phyloP scores from a whole-genome alignment of 2,797 vertebrate genomes.

The Pipistrellus pygmaeus region DNA sequence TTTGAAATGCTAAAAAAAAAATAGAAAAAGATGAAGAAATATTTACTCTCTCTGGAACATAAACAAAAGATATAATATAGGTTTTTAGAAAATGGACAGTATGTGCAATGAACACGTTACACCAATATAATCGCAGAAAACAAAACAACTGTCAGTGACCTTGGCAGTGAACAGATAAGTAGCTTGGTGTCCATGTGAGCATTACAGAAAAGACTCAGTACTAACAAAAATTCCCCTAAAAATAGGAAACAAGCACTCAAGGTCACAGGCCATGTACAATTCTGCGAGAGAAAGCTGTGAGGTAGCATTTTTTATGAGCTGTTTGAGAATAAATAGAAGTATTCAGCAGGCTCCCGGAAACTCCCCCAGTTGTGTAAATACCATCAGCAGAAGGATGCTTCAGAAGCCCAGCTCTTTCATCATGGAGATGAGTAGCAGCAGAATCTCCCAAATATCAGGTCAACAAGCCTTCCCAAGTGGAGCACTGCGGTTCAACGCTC shows the following conservation, averaged over 20 bases:
- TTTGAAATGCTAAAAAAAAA: conserved; percentile 24
- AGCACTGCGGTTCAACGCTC: not conserved
- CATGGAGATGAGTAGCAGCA: not conserved
- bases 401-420: not conserved
- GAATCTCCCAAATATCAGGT: not conserved
- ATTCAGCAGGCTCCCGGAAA: conserved; percentile 40
- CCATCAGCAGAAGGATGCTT: not conserved
- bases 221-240: conserved; percentile 58
- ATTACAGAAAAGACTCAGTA: not conserved
- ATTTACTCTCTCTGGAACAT: conserved; percentile 31
- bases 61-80: not conserved
- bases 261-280: conserved; percentile 21
- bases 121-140: not conserved
- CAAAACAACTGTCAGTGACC: conserved; percentile 38
- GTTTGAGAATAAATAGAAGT: not conserved
- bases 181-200: not conserved
- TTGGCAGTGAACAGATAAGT: conserved; percentile 61
- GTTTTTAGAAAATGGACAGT: not conserved
- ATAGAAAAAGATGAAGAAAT: conserved; percentile 2
- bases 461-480: not conserved
- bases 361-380: not conserved
- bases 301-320: not conserved
- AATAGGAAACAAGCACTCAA: conserved; percentile 52
- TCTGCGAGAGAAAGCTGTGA: not conserved
- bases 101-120: not conserved